Base-by-base conservation (phyloP, 2,888 invertebrate species). In the Mythimna impura region DNA sequence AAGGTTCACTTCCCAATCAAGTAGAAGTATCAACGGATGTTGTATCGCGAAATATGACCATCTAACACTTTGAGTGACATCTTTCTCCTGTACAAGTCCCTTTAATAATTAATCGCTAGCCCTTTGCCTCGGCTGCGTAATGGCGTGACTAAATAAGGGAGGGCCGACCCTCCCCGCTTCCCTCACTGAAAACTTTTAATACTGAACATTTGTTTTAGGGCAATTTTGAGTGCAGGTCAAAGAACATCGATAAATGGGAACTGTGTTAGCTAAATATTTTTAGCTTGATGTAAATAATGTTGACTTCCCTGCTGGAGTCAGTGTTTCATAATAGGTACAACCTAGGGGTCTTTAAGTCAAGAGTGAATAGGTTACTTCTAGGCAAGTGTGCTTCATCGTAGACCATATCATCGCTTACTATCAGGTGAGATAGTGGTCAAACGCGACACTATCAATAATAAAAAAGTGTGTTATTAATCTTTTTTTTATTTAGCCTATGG, bases 121-220 rank as follows among this genome's bases (percentile, higher is more conserved):
- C 95, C 95, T 95, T 94, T 94, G 93, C 90, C 91, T 90, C 90
- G 91, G 89, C 91, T 91, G 94, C 91, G 93, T 95, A 95, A 95
- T 95, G 94, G 94, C 93, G 93, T 94, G 94, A 93, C 94, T 94
- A 95, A 95, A 94, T 93, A 94, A 94, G 94, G 94, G 91, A 90
- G 92, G 89, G 87, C 81, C 86, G 84, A 78, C 85, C 85, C 89
- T 73, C 87, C 87, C 83, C 84, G 73, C 78, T 66, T 79, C 85
- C 85, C 84, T 72, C 72, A 78, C 81, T 87, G 86, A 90, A 92
- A 93, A 93, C 91, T 94, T 94, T 93, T 92, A 91, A 93, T 91
- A 92, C 90, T 83, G 86, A 88, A 87, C 89, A 89, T 91, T 93
- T 93, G 93, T 93, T 93, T 90, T 88, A 81, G 88, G 87, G 90